Evolutionary conservation across 2,797 vertebrate genomes (phyloP), one percentile per base, ranked within the genome.

Genomic region (Pteronotus mesoamericanus): DNA sequence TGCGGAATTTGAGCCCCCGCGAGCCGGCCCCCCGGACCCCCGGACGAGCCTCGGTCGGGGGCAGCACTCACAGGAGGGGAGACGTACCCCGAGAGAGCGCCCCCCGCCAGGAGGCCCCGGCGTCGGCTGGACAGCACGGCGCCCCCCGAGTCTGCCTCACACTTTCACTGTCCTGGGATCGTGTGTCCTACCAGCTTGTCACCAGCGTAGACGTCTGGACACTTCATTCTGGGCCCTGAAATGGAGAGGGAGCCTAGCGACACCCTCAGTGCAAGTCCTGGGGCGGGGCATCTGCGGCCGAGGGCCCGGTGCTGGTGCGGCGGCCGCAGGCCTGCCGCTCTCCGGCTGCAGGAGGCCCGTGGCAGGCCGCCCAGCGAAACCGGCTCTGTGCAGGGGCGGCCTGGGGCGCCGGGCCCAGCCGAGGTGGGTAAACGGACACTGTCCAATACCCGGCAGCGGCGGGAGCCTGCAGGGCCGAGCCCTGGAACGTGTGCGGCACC

Each of bases 311-410:
- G 3, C 24, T 55, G 24, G 55, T 3, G 9, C 55, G 24, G 55
- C 3, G 9, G 51, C 51, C 6, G 51, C 51, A 19, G 16, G 48
- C 51, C n/a, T 48, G 46, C 46, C 7, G 12, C 57, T 9, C 3
- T 7, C 24, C 29, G 57, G 57, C 26, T 34, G 34, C 34, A 34
- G 34, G n/a, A n/a, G n/a, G 51, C 72, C 71, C 78, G 94, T 96
- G 97, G 98, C 97, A 97, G 97, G 42, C 12, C 93, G 97, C 96
- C 96, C 94, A 97, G 44, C 55, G 92, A 97, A 96, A 96, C 94
- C 88, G 57, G 98, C 97, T 97, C 97, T 95, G 89, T 21, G 48
- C 89, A 91, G 98, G 83, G 97, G 79, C 79, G 16, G 26, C 10
- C 75, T 89, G 97, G 87, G 96, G 98, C 97, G 34, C 42, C 95